Conservation (phyloP, 2,888 invertebrate species). For the Cataglyphis altisquamis region DNA sequence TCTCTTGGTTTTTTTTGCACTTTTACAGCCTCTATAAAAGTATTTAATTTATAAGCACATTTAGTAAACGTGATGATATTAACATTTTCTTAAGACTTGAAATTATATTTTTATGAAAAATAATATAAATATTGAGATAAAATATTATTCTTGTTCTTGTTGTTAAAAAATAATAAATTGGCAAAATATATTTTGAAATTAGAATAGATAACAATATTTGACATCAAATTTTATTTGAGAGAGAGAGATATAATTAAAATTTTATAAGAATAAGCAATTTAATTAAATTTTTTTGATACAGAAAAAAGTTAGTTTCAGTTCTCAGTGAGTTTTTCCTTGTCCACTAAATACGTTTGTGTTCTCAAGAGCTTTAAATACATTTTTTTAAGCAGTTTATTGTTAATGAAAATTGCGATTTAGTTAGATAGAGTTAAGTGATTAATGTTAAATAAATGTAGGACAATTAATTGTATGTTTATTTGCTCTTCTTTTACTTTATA, state of each 20-base stretch:
- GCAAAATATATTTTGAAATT: neutral
- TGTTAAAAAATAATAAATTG: slow-evolving; percentile 3
- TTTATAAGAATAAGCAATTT: neutral
- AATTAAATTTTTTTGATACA: neutral
- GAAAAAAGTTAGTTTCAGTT: neutral
- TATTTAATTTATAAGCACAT: neutral
- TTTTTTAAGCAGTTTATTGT: neutral
- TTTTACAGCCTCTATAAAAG: neutral
- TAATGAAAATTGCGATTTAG: neutral
- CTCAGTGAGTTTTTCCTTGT: neutral
- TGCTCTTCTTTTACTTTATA: no score
- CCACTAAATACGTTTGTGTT: neutral
- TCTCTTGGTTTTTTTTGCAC: neutral
- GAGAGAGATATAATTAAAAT: neutral
- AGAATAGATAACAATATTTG: neutral
- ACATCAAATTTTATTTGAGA: neutral
- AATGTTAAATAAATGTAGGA: slow-evolving; percentile 7
- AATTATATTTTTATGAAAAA: slow-evolving; percentile 2
- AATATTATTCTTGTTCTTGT: neutral
- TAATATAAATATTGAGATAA: neutral
- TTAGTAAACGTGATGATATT: neutral
- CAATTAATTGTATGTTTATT: neutral
- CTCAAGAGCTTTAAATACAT: no score
- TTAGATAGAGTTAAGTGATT: slow-evolving; percentile 5
- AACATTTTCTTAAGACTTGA: neutral